Conservation (phyloP, 2,888 invertebrate species). For the Embidobia sp. region DNA sequence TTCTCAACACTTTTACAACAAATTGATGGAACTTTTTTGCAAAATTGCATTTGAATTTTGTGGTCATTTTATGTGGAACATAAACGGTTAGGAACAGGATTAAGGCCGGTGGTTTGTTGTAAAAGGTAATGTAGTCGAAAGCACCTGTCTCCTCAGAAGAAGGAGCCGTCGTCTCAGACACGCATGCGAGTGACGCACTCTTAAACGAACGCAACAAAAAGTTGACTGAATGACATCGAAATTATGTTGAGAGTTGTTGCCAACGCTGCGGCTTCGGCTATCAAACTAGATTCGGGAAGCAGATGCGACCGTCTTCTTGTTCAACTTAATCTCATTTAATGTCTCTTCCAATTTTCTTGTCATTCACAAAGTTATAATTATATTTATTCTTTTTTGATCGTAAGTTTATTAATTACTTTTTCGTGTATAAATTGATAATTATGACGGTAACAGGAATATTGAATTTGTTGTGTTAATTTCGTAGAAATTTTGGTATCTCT, state of each 20-base stretch:
- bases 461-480: too few species aligned
- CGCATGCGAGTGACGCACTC: slow-evolving; percentile 57
- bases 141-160: slow-evolving; percentile 57
- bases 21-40: slow-evolving; percentile 45
- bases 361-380: slow-evolving; percentile 28
- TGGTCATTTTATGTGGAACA: slow-evolving; percentile 43
- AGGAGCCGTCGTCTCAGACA: slow-evolving; percentile 44
- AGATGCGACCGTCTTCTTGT: slow-evolving; percentile 36
- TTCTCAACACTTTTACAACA: slow-evolving; percentile 25
- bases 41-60: slow-evolving; percentile 42
- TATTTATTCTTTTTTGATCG: too few species aligned
- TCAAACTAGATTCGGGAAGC: slow-evolving; percentile 43
- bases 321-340: slow-evolving; percentile 33
- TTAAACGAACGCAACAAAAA: slow-evolving; percentile 50
- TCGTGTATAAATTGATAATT: too few species aligned
- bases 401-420: too few species aligned
- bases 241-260: slow-evolving; percentile 41
- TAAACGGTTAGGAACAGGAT: slow-evolving; percentile 55
- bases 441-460: too few species aligned
- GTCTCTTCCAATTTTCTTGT: slow-evolving; percentile 42
- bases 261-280: slow-evolving; percentile 11
- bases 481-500: too few species aligned
- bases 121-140: slow-evolving; percentile 52
- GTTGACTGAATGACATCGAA: slow-evolving; percentile 56
- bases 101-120: slow-evolving; percentile 59